These are phyloP conservation scores for Epirrita christyi DNA, from an alignment of 2,888 invertebrate genomes.

Conservation along the genomic window DNA sequence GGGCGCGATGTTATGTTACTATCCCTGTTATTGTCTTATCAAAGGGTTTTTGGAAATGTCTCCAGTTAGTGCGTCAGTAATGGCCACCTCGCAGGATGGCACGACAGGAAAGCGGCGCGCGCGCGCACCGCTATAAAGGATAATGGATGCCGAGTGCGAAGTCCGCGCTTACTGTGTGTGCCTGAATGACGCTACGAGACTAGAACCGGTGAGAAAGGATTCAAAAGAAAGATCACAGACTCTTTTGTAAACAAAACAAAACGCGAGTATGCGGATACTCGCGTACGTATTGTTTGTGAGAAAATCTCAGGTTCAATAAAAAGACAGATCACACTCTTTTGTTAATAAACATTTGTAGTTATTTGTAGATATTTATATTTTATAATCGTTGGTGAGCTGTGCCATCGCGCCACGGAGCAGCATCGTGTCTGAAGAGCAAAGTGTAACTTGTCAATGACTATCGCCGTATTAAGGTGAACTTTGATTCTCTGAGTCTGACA, in stretches of 20 bases:
- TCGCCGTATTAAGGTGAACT: slow-evolving; percentile 9
- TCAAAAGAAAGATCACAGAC: too few relatives aligned
- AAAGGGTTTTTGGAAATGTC: too few relatives aligned
- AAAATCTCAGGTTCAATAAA: too few relatives aligned
- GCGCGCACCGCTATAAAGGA: slow-evolving; percentile 59
- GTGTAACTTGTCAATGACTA: slow-evolving; percentile 20
- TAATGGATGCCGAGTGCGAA: slow-evolving; percentile 65
- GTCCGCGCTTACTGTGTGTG: slow-evolving; percentile 46
- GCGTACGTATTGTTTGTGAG: too few relatives aligned
- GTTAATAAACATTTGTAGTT: too few relatives aligned
- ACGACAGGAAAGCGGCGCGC: slow-evolving; percentile 61
- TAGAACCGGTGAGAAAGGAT: too few relatives aligned
- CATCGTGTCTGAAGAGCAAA: background rate
- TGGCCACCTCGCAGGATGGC: slow-evolving; percentile 42
- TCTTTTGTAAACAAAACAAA: too few relatives aligned
- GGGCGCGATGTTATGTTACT: too few relatives aligned
- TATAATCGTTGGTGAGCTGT: background rate
- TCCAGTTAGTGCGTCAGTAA: background rate
- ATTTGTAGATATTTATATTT: background rate
- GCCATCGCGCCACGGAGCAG: background rate
- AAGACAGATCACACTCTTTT: too few relatives aligned
- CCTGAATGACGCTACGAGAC: too few relatives aligned
- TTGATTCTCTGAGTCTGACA: slow-evolving; percentile 3
- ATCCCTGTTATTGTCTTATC: too few relatives aligned
- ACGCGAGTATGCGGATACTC: too few relatives aligned